Evolutionary conservation across 2,888 invertebrate species (phyloP), one percentile per base, ranked within the genome.

Genomic region (Autographa gamma): DNA sequence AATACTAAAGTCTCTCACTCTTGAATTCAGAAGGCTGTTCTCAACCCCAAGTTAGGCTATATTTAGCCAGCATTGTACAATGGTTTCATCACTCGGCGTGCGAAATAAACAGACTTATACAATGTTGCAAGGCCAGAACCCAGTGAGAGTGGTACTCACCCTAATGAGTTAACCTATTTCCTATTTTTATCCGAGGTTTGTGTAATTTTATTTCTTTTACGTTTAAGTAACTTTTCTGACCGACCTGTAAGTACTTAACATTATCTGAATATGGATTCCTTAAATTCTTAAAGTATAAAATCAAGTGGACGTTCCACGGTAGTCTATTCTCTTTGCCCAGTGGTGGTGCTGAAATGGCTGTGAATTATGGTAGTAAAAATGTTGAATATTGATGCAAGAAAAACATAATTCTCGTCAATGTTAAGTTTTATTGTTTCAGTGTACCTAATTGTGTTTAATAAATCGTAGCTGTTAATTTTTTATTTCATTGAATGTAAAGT

Each of bases 51-150:
- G n/a, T n/a, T 16, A 48, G 48, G n/a, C 48, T 48, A 48, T 48
- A 48, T 48, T 48, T 48, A 48, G 48, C 48, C 8, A 48, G 48
- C 48, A n/a, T 48, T n/a, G 48, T 48, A n/a, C 48, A n/a, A n/a
- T 25, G 48, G n/a, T 48, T 48, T 48, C n/a, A n/a, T 48, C 48
- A 48, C 48, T 48, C 48, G 7, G n/a, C 48, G n/a, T 48, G 48
- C n/a, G n/a, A 48, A 48, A 48, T 16, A 48, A n/a, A 48, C 48
- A 48, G n/a, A 48, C 1, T 43, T 43, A 9, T 16, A 48, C 48
- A 48, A n/a, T 48, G 48, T 48, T 48, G n/a, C 48, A 48, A 48
- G 48, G 48, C 48, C n/a, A 48, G n/a, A 48, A 48, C n/a, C n/a
- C 48, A 7, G n/a, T 16, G n/a, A 48, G n/a, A 48, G 48, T 43